phyloP scores from a whole-genome alignment of 1,140 invertebrate species.

The Drosophila quadrilineata region DNA sequence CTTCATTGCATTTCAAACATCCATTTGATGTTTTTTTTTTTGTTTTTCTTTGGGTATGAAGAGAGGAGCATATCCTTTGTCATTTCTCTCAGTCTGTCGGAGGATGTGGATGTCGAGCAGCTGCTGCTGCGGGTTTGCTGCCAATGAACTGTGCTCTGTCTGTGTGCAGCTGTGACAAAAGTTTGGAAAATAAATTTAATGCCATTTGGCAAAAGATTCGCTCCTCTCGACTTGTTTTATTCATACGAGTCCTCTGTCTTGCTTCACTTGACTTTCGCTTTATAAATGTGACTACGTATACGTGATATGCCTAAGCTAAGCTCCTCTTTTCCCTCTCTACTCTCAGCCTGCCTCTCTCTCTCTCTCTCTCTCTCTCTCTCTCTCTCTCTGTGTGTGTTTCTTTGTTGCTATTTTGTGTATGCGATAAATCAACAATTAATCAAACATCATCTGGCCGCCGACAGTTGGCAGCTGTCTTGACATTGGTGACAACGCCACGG shows the following conservation, averaged over 20 bases:
- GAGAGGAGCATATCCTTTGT: too few relatives aligned
- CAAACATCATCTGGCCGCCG: slow-evolving; percentile 53
- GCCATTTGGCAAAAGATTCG: slow-evolving; percentile 67
- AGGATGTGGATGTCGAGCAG: slow-evolving; percentile 34
- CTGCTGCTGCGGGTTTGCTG: slow-evolving; percentile 64
- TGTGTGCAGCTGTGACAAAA: slow-evolving; percentile 27
- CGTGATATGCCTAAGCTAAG: slow-evolving; percentile 27
- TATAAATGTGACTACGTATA: slow-evolving; percentile 56
- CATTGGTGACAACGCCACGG: slow-evolving; percentile 17
- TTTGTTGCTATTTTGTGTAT: too few relatives aligned
- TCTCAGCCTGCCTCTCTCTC: background rate
- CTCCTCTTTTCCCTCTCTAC: too few relatives aligned
- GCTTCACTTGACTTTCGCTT: slow-evolving; percentile 2
- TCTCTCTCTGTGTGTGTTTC: slow-evolving; percentile 5
- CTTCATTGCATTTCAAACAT: slow-evolving; percentile 5
- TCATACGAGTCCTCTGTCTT: slow-evolving; percentile 37
- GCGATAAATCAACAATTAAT: slow-evolving; percentile 76
- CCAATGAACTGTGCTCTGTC: slow-evolving; percentile 56
- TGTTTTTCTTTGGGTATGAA: too few relatives aligned
- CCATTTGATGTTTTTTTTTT: too few relatives aligned
- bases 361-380: slow-evolving; percentile 12
- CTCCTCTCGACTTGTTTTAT: slow-evolving; percentile 35
- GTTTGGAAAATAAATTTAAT: slow-evolving; percentile 68
- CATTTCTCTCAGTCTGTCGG: too few relatives aligned
- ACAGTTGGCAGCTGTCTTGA: slow-evolving; percentile 32